Base-by-base conservation (phyloP, 1,140 invertebrate species). In the Pectinophora gossypiella region DNA sequence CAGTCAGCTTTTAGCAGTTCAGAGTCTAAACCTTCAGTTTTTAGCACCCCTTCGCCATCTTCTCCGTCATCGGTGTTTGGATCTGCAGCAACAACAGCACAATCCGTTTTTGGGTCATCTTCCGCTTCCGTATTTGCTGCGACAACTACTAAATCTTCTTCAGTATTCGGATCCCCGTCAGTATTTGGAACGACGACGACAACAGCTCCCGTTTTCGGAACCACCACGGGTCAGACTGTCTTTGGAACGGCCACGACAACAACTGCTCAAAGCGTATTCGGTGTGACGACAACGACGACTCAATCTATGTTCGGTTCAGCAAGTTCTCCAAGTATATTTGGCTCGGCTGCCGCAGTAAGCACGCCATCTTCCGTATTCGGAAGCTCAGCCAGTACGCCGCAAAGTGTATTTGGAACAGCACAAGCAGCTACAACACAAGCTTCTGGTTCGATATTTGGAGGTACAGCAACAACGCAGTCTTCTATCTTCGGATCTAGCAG, bases 311-410 rank as follows among this genome's bases (percentile, higher is more conserved):
- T 57, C 35, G 53, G 55, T 1, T 10, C 54, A 6, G 4, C 54
- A 1, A 4, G 46, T n/a, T 63, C 10, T 42, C 19, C 43, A 12
- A 48, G 69, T 12, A 54, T 58, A 10, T 71, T 68, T 19, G 61
- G 63, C 32, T 65, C 61, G 16, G 51, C 62, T 2, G 16, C 54
- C 19, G 35, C 48, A 20, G 44, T 43, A 3, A 48, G 4, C 13
- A 12, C 50, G 1, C 27, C 47, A n/a, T 23, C 47, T 32, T 23
- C 59, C 15, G 51, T 54, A 15, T 57, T 54, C 20, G 54, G 50
- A 10, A 10, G 10, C n/a, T 18, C 48, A 20, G 19, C 19, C 1
- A 44, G 7, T 5, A 44, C 42, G 1, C 7, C 19, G 19, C 42
- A 44, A 40, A 44, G 42, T 19, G 42, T 21, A 19, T 21, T 21